Evolutionary conservation across 2,888 invertebrate species (phyloP), one percentile per base, ranked within the genome.

Genomic region (Cabera pusaria): DNA sequence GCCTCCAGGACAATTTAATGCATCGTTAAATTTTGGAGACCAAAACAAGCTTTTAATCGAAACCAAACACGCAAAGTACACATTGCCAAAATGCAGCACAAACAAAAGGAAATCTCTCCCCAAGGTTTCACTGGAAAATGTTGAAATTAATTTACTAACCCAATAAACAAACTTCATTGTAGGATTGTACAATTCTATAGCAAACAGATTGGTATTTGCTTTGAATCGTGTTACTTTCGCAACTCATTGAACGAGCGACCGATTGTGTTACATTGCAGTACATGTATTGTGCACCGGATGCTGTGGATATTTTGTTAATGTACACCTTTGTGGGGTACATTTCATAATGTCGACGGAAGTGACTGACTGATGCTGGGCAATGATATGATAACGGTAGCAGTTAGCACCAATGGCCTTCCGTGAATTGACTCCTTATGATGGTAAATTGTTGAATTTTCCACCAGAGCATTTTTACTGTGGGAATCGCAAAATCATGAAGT

Each of bases 81-180:
- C n/a, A n/a, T 34, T 34, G 19, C 26, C 12, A 16, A 27, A 28
- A 10, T 8, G 17, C 20, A 12, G 8, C 5, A 24, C 37, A 29
- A 29, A 31, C 8, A 31, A 18, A 26, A 6, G 6, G 21, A 27
- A 5, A 29, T 16, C 3, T 24, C 24, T 24, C 10, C 9, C 18
- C 29, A 37, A 29, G 24, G 10, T n/a, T 16, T 8, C 21, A 22
- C 8, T 20, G 7, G 17, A 25, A 16, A n/a, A 41, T 35, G 28
- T 29, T 10, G 34, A 29, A 41, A 40, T 40, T 24, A 33, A 23
- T 40, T 33, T 39, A 39, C 27, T 17, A 29, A 17, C 18, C 26
- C 26, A 24, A 18, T 29, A 41, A 25, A 29, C 34, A 25, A 35
- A 35, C 35, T 24, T 28, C 20, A 35, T 41, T 41, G 41, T 36